Evolutionary conservation across 53 echinoderm and acorn worm genomes (phyloP), one percentile per base, ranked within the genome.

Genomic region (Apostichopus leukothele): DNA sequence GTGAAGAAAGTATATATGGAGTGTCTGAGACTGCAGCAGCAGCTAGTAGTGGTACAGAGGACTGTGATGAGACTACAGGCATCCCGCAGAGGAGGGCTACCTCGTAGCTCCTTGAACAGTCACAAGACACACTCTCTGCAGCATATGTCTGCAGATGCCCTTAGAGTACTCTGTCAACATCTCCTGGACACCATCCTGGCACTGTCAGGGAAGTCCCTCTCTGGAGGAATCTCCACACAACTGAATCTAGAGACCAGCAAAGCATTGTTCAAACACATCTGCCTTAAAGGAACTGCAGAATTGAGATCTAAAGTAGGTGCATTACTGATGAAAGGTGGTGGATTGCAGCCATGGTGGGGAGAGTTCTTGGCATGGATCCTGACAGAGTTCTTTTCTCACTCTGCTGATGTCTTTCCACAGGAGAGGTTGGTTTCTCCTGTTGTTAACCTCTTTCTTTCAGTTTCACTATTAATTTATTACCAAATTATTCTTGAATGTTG

Each of bases 351-450:
- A 6, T 99, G 99, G 99, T 99, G 99, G 99, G 99, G 99, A 52
- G 99, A 94, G 60, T 99, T 99, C 89, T 71, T 99, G 78, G 99
- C 99, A 16, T 94, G 94, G n/a, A 90, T 96, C 14, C 93, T 99
- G 27, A 93, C 92, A 50, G 96, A 99, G 67, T 96, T 95, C 92
- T 99, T 99, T 87, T 90, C 93, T 26, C 94, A 94, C 8, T 93
- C 94, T 79, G 93, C 96, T 77, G 88, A 85, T 5, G 88, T 94
- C 20, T 99, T 99, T 76, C 96, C 96, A 57, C 94, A 96, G 61
- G 99, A 99, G 60, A 96, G 99, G 99, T 99, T 13, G 13, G 92
- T 89, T 21, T 51, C 7, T 10, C 16, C 23, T 60, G 2, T 52
- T 87, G 12, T 75, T 78, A 54, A 0, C 13, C 77, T 76, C 76